Evolutionary conservation across 2,113 vertebrate genomes (phyloP).

Genomic region (Mobula birostris): DNA sequence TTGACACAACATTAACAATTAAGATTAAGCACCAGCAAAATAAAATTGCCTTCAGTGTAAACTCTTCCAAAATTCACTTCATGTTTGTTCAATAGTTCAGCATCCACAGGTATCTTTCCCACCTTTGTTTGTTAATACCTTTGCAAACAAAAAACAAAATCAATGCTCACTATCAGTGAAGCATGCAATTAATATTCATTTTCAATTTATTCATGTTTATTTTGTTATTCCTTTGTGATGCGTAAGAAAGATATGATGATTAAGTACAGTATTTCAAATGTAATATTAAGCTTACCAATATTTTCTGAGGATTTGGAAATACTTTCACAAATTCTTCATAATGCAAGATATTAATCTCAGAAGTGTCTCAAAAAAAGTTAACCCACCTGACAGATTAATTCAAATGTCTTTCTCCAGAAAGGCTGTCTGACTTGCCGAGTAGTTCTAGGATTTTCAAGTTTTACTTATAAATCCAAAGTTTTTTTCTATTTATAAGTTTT

Average conservation of each 20-base stretch:
- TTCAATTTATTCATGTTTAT: background rate
- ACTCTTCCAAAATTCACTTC: background rate
- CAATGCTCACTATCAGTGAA: background rate
- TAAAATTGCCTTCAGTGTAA: background rate
- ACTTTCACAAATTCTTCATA: background rate
- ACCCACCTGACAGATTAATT: too few species aligned
- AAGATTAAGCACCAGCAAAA: background rate
- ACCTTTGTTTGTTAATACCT: background rate
- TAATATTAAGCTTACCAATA: background rate
- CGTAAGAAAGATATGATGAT: background rate
- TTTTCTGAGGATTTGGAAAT: background rate
- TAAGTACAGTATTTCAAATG: background rate
- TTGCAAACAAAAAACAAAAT: background rate
- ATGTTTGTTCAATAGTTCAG: background rate
- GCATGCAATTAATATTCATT: background rate
- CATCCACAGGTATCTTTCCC: background rate
- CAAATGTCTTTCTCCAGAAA: too few species aligned
- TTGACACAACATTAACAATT: background rate
- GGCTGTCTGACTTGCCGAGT: too few species aligned
- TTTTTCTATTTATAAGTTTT: background rate
- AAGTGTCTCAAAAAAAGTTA: background rate
- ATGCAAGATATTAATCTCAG: background rate
- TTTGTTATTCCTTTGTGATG: background rate
- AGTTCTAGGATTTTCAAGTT: too few species aligned
- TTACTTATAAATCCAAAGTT: too few species aligned